These are phyloP conservation scores for Mus pahari DNA, from an alignment of 2,113 vertebrate genomes.

Conservation along the genomic window DNA sequence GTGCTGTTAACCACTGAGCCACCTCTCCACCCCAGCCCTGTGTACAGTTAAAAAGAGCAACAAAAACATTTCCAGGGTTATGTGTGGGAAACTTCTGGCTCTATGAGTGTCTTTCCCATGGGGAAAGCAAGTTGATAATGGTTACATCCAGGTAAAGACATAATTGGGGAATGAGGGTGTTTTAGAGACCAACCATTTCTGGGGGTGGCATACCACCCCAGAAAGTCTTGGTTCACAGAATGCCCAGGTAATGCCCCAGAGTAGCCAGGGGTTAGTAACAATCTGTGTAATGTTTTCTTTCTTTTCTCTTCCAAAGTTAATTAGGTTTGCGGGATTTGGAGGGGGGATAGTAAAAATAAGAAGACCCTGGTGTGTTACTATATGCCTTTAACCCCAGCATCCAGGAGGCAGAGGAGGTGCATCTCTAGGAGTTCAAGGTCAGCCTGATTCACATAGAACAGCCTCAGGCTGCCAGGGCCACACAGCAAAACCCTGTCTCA, in stretches of 20 bases:
- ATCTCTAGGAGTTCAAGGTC: background rate
- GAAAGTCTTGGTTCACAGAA: background rate
- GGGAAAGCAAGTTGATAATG: background rate
- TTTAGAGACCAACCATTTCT: background rate
- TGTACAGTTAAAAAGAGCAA: slow-evolving; percentile 24
- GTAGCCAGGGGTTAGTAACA: background rate
- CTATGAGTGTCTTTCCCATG: background rate
- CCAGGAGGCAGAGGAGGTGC: background rate
- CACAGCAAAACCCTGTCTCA: background rate
- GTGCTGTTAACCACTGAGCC: background rate
- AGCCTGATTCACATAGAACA: background rate
- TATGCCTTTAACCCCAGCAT: background rate
- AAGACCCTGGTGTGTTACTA: background rate
- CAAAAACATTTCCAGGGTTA: background rate
- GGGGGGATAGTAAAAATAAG: background rate
- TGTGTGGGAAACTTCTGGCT: background rate
- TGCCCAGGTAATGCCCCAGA: background rate
- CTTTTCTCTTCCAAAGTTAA: background rate
- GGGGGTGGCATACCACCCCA: background rate
- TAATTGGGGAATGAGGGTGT: background rate
- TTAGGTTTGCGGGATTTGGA: background rate
- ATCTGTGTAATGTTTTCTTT: background rate
- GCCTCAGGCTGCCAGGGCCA: background rate
- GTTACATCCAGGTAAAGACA: background rate
- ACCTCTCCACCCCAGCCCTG: background rate